Evolutionary conservation across 1,140 invertebrate genomes (phyloP).

Genomic region (Ceratosolen solmsi): DNA sequence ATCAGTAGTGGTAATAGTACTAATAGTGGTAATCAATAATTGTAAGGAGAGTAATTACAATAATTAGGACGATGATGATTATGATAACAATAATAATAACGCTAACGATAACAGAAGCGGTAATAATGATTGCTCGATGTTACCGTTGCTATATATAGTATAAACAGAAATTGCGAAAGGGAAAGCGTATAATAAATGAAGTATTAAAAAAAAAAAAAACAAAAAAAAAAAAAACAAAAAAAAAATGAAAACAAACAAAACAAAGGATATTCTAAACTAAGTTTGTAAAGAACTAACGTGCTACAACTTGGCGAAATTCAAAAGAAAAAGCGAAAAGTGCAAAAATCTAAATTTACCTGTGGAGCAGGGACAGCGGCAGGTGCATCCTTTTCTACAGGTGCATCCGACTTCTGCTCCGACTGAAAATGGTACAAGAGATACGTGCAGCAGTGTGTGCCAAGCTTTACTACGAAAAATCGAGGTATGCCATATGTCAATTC

Average conservation of each 20-base stretch:
- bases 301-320: constrained; percentile 7
- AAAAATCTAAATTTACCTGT: constrained; percentile 69
- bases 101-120: not conserved
- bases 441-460: constrained; percentile 70
- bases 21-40: too few species aligned
- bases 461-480: constrained; percentile 52
- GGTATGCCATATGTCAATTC: not conserved
- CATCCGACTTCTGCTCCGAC: constrained; percentile 71
- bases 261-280: not conserved
- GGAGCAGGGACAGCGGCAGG: constrained; percentile 67
- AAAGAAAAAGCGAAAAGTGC: constrained; percentile 32
- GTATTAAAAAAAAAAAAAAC: not conserved
- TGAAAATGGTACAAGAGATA: constrained; percentile 72
- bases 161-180: not conserved
- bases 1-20: too few species aligned
- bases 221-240: not conserved
- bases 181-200: not conserved
- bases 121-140: not conserved
- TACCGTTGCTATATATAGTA: not conserved
- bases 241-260: not conserved
- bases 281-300: constrained; percentile 33
- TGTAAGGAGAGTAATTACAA: too few species aligned
- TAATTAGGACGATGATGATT: too few species aligned
- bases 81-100: not conserved
- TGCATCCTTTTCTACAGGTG: constrained; percentile 70